phyloP scores from a whole-genome alignment of 2,797 vertebrate genomes.

The Darevskia nairensis region DNA sequence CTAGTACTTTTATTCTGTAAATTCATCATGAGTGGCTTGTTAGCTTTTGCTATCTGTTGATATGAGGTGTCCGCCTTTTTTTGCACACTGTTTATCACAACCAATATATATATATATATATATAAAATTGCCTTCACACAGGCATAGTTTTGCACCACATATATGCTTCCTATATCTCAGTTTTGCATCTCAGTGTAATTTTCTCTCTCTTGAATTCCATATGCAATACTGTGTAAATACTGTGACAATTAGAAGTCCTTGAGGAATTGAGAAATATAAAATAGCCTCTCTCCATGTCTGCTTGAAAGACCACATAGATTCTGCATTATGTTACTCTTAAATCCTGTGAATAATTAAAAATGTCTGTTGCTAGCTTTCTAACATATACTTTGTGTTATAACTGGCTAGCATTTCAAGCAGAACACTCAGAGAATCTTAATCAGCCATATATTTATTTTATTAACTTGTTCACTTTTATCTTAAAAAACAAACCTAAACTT shows the following conservation, averaged over 20 bases:
- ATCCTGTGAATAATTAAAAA: slow-evolving; percentile 52
- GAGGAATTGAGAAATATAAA: slow-evolving; percentile 18
- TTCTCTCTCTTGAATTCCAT: slow-evolving; percentile 21
- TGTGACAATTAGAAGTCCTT: slow-evolving; percentile 35
- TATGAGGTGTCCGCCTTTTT: slow-evolving; percentile 33
- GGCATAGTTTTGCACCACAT: slow-evolving; percentile 30
- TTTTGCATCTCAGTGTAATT: slow-evolving; percentile 24
- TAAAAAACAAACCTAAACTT: slow-evolving; percentile 19
- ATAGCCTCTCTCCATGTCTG: slow-evolving; percentile 24
- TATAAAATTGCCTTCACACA: slow-evolving; percentile 12
- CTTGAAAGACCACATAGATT: slow-evolving; percentile 49
- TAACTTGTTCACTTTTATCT: slow-evolving; percentile 32
- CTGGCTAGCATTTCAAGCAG: slow-evolving; percentile 25
- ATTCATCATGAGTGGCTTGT: slow-evolving; percentile 67
- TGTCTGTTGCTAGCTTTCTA: slow-evolving; percentile 45
- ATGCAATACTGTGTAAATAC: slow-evolving; percentile 8
- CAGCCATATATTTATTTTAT: slow-evolving; percentile 28
- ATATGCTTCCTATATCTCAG: slow-evolving; percentile 8
- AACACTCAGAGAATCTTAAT: slow-evolving; percentile 51
- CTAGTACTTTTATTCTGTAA: slow-evolving; percentile 60
- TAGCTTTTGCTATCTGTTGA: slow-evolving; percentile 66
- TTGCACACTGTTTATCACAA: slow-evolving; percentile 57
- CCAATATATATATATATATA: slow-evolving; percentile 22
- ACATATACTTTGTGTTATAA: slow-evolving; percentile 51
- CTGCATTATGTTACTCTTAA: slow-evolving; percentile 36